A percentile compares a stretch with the other conserved stretches of the same genome.
phyloP scores from a whole-genome alignment of 2,113 vertebrate species.

The Pedetes capensis region DNA sequence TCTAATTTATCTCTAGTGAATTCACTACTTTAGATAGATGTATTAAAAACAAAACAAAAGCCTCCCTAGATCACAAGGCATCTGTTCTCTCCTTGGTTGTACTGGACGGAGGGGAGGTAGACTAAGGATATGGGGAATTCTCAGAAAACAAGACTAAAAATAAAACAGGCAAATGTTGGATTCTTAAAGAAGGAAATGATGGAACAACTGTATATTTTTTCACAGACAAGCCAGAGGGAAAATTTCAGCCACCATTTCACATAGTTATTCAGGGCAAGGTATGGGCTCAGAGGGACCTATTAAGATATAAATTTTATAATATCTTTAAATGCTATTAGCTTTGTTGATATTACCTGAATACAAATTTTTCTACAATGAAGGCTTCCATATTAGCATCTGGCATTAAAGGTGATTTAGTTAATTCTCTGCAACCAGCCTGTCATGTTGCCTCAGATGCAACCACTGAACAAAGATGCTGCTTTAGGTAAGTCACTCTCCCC shows the following conservation, averaged over 20 bases:
- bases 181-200: background rate
- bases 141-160: slow-evolving; percentile 2
- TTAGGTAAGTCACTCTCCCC: background rate
- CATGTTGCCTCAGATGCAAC: background rate
- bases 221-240: background rate
- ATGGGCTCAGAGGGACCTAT: background rate
- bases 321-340: slow-evolving; percentile 27
- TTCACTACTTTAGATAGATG: background rate
- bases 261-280: background rate
- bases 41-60: background rate
- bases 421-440: background rate
- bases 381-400: background rate
- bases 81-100: background rate
- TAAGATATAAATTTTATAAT: background rate
- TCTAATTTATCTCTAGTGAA: background rate
- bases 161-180: background rate
- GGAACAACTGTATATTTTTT: background rate
- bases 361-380: background rate
- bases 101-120: no score
- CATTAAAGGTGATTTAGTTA: background rate
- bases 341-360: background rate
- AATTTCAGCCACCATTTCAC: background rate
- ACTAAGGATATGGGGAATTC: background rate
- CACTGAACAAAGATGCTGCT: background rate
- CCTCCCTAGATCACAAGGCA: background rate